phyloP scores from a whole-genome alignment of 2,797 vertebrate genomes.

The Leptodactylus fallax region DNA sequence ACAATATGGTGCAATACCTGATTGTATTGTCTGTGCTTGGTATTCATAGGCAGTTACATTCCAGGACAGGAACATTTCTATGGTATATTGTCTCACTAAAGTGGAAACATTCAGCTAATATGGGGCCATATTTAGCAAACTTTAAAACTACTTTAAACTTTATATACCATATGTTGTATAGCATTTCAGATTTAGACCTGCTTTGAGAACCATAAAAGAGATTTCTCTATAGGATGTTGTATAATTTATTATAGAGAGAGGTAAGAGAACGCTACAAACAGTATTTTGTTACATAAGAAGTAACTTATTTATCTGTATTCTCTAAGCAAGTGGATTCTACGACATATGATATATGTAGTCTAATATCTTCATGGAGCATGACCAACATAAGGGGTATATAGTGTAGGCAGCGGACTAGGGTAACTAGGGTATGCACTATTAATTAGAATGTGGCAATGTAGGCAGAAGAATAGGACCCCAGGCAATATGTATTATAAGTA shows the following conservation, averaged over 20 bases:
- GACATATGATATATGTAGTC: not conserved
- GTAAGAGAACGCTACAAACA: not conserved
- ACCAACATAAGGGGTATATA: not conserved
- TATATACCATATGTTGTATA: conserved; percentile 55
- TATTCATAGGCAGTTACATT: conserved; percentile 48
- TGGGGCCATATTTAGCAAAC: conserved; percentile 50
- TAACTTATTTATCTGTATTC: not conserved
- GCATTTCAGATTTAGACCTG: conserved; percentile 45
- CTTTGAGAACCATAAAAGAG: conserved; percentile 31
- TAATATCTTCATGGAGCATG: not conserved
- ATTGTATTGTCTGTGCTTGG: conserved; percentile 32
- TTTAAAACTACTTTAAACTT: conserved; percentile 54
- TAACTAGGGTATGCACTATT: too few relatives aligned
- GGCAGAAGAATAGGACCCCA: not conserved
- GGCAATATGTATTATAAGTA: not conserved
- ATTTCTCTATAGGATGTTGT: conserved; percentile 8
- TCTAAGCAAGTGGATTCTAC: not conserved
- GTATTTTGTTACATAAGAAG: not conserved
- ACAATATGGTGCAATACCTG: conserved; percentile 44
- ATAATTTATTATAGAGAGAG: not conserved
- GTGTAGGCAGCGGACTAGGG: too few relatives aligned
- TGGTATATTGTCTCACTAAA: conserved; percentile 57
- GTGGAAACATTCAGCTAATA: conserved; percentile 45
- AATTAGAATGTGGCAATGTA: not conserved
- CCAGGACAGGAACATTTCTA: conserved; percentile 42